Conservation (phyloP, 2,797 vertebrate genomes). For the Echiichthys vipera region DNA sequence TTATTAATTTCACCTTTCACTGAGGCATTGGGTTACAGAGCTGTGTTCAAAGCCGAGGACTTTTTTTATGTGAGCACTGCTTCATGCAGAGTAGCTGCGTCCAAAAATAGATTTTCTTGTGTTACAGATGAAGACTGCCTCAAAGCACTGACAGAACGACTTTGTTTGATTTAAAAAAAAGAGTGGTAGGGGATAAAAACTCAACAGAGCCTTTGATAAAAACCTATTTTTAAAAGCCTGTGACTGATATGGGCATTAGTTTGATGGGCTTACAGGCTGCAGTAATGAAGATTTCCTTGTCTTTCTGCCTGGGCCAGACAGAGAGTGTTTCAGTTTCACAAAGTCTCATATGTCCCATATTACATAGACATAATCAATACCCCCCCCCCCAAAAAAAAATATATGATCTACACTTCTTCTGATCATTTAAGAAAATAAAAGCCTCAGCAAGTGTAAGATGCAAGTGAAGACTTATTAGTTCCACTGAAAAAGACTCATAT, state of each 20-base stretch:
- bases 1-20: constrained; percentile 52
- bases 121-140: constrained; percentile 31
- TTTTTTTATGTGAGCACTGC: constrained; percentile 19
- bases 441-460: neutral
- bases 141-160: constrained; percentile 7
- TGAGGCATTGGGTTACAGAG: constrained; percentile 21
- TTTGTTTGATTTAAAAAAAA: constrained; percentile 3
- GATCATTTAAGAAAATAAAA: neutral
- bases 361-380: neutral
- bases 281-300: constrained; percentile 10
- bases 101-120: constrained; percentile 69
- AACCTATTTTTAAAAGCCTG: neutral
- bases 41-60: constrained; percentile 21
- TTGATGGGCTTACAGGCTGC: constrained; percentile 28
- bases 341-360: neutral
- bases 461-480: neutral
- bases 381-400: too few relatives aligned
- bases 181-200: neutral
- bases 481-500: neutral
- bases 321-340: neutral
- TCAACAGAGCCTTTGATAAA: neutral
- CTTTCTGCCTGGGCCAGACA: constrained; percentile 3
- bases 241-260: constrained; percentile 1
- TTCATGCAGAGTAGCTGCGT: constrained; percentile 12
- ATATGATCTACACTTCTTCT: too few relatives aligned